phyloP scores from a whole-genome alignment of 2,888 invertebrate species.

The Pachymerium ferrugineum region DNA sequence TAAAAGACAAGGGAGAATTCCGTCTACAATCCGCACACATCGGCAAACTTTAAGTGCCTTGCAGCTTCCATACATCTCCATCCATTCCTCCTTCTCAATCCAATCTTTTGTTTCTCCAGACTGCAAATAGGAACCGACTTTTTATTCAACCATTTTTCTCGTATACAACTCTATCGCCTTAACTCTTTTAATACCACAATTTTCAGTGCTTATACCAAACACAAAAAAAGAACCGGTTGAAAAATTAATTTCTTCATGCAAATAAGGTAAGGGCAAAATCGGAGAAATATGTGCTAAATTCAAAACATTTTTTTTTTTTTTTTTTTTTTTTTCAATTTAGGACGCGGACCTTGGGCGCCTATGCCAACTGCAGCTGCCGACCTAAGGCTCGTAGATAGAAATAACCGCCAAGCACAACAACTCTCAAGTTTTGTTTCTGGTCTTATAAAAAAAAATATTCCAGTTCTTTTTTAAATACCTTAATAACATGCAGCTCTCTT shows the following conservation, averaged over 20 bases:
- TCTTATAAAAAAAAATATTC: conserved; percentile 9
- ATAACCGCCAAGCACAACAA: conserved; percentile 1
- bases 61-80: conserved; percentile 20
- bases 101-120: conserved; percentile 13
- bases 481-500: too few species aligned
- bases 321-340: not conserved
- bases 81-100: not conserved
- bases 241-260: not conserved
- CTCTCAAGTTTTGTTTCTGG: not conserved
- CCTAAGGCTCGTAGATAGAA: not conserved
- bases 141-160: not conserved
- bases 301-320: not conserved
- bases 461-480: too few species aligned
- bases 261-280: not conserved
- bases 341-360: conserved; percentile 8
- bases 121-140: conserved; percentile 16
- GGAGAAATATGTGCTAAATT: not conserved
- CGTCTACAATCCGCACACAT: conserved; percentile 18
- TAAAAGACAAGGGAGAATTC: conserved; percentile 20
- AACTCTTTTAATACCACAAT: not conserved
- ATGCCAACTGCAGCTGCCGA: conserved; percentile 21
- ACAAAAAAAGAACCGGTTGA: not conserved
- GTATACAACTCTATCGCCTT: not conserved
- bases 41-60: conserved; percentile 30
- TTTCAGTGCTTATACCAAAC: not conserved